Percentiles rank a stretch among this genome's conserved stretches.
phyloP scores from a whole-genome alignment of 2,888 invertebrate genomes.

The Alitta virens region DNA sequence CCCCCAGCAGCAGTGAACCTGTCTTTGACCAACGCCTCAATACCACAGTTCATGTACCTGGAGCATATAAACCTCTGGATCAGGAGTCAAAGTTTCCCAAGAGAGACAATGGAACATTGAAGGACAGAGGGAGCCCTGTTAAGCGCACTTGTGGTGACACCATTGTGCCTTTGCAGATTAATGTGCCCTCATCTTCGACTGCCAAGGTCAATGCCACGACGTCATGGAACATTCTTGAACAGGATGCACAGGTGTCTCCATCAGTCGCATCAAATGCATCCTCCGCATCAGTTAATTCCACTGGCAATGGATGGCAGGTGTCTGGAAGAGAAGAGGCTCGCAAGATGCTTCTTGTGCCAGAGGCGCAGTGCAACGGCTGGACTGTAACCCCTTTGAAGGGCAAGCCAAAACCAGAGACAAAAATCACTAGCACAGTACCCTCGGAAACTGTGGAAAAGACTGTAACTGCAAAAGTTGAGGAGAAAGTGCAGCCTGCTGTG shows the following conservation, averaged over 20 bases:
- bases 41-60: conserved; percentile 45
- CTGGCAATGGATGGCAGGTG: conserved; percentile 51
- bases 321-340: conserved; percentile 30
- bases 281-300: conserved; percentile 44
- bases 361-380: conserved; percentile 34
- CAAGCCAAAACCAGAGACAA: neutral
- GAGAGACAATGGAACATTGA: neutral
- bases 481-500: too few species aligned
- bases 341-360: conserved; percentile 22
- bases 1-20: conserved; percentile 8
- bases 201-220: conserved; percentile 42
- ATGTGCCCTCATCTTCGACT: neutral
- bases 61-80: conserved; percentile 24
- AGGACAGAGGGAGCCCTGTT: conserved; percentile 7
- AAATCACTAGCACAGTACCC: neutral
- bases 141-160: conserved; percentile 9
- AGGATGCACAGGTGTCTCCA: conserved; percentile 44
- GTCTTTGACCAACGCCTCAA: conserved; percentile 41
- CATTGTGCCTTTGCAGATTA: neutral
- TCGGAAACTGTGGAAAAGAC: too few species aligned
- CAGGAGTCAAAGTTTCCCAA: neutral
- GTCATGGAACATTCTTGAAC: conserved; percentile 47
- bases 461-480: too few species aligned
- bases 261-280: conserved; percentile 39
- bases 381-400: conserved; percentile 27